Evolutionary conservation across 2,113 vertebrate genomes (phyloP).

Genomic region (Agelaius tricolor): DNA sequence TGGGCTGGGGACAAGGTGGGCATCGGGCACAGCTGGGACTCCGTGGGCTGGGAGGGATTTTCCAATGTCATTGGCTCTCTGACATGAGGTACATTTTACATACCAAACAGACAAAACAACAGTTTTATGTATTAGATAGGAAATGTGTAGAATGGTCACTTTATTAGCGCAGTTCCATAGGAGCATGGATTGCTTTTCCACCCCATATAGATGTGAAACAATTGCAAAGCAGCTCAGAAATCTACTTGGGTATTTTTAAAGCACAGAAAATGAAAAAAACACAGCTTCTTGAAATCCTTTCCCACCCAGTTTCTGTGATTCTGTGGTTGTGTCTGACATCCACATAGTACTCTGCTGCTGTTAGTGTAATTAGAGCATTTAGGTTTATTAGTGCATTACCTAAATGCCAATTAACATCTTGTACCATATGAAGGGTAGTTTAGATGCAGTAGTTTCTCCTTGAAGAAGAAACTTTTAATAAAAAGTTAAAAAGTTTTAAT

Average conservation of each 20-base stretch:
- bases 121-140: neutral
- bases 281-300: neutral
- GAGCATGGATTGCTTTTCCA: too few relatives aligned
- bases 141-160: too few relatives aligned
- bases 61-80: accelerated
- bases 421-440: neutral
- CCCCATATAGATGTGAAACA: too few relatives aligned
- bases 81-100: neutral
- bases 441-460: neutral
- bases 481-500: neutral
- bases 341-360: neutral
- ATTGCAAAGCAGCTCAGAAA: too few relatives aligned
- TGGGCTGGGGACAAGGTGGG: too few relatives aligned
- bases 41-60: accelerated
- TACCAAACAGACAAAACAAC: neutral
- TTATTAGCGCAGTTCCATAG: too few relatives aligned
- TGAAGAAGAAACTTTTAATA: too few relatives aligned
- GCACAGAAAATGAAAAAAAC: too few relatives aligned
- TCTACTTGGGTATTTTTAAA: too few relatives aligned
- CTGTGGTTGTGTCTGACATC: neutral
- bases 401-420: neutral
- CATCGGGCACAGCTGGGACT: neutral
- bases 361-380: neutral
- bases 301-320: neutral
- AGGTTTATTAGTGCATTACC: neutral